Base-by-base conservation (phyloP, 1,140 invertebrate species). In the Panonychus citri region DNA sequence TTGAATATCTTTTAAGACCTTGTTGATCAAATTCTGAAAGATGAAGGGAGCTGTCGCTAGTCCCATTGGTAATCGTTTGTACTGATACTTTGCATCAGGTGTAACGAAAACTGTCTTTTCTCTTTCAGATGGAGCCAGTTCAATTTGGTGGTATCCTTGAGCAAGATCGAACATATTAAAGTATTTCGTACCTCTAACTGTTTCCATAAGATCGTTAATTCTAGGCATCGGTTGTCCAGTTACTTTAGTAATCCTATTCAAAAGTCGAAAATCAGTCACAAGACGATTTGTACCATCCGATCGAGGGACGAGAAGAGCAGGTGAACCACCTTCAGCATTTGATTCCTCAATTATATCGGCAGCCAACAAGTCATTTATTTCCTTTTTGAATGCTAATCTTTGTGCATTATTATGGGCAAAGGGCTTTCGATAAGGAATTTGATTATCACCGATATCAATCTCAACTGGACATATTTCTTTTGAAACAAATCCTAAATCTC, bases 191-290 rank as follows among this genome's bases (percentile, higher is more conserved):
- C 67, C 68, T 12, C 26, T 10, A 12, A 71, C 26, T 4, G 34
- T 53, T 55, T 66, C 61, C 3, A 73, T 56, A 10, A 59, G 55
- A 17, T 70, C 63, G 34, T 61, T 68, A 43, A 67, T 69, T 43
- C 60, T 59, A 0, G 71, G 69, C 4, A 73, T 54, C 1, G 69
- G 70, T 58, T 59, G 73, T 53, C 56, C 52, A 46, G 71, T 66
- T 48, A 62, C 62, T 10, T 56, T 57, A 0, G 67, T 72, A 13
- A 64, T 56, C 0, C 28, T n/a, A 61, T 74, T 74, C 8, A 74
- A 57, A 8, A 43, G 15, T n/a, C 73, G 60, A 59, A 68, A 76
- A 59, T 77, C 73, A 1, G 75, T 60, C 64, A 73, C 74, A 54
- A 75, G 73, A n/a, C 72, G 50, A 2, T 61, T 59, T 0, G 59